Evolutionary conservation across 30 jellyfish, hydroid and myxozoan genomes (phyloP), one percentile per base, ranked within the genome.

Genomic region (Turritopsis rubra): DNA sequence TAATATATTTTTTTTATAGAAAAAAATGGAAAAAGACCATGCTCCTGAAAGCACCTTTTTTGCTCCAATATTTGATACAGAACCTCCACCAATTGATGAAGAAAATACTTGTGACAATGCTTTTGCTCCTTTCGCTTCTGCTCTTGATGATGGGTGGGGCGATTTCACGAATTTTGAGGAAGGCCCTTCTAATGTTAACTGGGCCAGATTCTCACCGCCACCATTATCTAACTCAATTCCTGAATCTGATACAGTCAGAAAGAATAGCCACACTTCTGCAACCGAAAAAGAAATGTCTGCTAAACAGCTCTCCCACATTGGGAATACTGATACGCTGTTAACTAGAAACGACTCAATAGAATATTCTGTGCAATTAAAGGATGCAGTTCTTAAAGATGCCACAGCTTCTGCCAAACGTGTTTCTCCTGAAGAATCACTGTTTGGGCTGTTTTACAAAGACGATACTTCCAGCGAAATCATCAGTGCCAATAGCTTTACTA

Each of bases 371-470:
- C 77, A 68, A 68, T 27, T 68, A 22, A 23, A 1, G 30, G 31
- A n/a, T 68, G 31, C 77, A 7, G 77, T 68, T 16, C 60, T 41
- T 41, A 41, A 41, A 41, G 60, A 41, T 41, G 60, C 60, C 5
- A 3, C 60, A 41, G 13, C 60, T 41, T 5, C 13, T 41, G 8
- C 77, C 28, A n/a, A 23, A 19, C 77, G 19, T 7, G 0, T 68
- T n/a, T 23, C 28, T n/a, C 28, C 30, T 0, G 77, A 68, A 27
- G 77, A 68, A 68, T 19, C 77, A 68, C 17, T 23, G 19, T 68
- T 68, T 68, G 77, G 77, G 19, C 30, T 68, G 30, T 68, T 68
- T 68, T 68, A 68, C 77, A 68, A 68, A 27, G 77, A 68, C 21
- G 77, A 68, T 68, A n/a, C 77, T 27, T 68, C 77, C 30, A 27